Conservation (phyloP, 1,140 invertebrate species). For the Colletes latitarsis region DNA sequence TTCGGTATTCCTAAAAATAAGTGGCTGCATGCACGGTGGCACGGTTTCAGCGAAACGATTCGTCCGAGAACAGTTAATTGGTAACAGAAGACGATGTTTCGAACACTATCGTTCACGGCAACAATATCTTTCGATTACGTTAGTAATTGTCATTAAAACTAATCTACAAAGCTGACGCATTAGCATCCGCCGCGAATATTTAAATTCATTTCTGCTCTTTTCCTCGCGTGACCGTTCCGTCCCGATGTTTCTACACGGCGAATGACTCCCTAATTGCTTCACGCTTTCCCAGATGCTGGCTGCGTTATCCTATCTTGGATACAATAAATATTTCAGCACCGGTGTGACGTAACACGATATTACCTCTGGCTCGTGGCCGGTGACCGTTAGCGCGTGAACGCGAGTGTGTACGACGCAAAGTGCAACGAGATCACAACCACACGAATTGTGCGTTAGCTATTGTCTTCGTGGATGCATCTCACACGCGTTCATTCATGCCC, state of each 20-base stretch:
- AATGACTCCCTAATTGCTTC: slow-evolving; percentile 9
- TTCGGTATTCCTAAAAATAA: background rate
- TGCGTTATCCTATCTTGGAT: background rate
- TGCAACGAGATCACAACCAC: slow-evolving; percentile 5
- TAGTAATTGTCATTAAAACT: background rate
- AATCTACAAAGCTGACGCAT: background rate
- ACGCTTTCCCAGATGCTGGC: background rate
- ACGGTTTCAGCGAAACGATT: background rate
- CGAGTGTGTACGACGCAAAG: slow-evolving; percentile 3
- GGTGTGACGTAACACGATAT: slow-evolving; percentile 22
- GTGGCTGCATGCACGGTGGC: background rate
- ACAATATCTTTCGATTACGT: background rate
- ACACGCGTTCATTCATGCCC: slow-evolving; percentile 39
- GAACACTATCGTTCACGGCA: background rate
- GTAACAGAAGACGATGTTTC: background rate
- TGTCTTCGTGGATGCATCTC: slow-evolving; percentile 31
- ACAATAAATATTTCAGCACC: slow-evolving; percentile 3
- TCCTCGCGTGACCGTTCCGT: background rate
- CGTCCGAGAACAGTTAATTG: too few species aligned
- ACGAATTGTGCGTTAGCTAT: background rate
- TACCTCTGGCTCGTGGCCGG: background rate
- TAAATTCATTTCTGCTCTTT: background rate
- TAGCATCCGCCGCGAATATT: background rate
- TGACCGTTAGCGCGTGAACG: slow-evolving; percentile 16
- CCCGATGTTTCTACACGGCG: background rate